Base-by-base conservation (phyloP, 2,888 invertebrate genomes). In the Hybos culiciformis region DNA sequence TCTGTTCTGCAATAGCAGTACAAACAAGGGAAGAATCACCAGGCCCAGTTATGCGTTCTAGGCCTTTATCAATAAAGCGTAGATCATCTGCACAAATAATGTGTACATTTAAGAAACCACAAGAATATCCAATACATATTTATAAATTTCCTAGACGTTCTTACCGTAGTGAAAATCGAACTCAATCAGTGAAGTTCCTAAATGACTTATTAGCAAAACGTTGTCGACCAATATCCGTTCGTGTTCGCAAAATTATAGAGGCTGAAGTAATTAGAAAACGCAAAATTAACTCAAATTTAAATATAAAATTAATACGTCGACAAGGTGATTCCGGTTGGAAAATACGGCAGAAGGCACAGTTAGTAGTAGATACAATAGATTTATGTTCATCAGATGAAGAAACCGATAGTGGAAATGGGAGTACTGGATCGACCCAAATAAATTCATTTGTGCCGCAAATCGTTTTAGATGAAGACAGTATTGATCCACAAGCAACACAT, bases 301-400 rank as follows among this genome's bases (percentile, higher is more conserved):
- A 60, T 49, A 63, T 62, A 43, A 62, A 62, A 53, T 51, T 63
- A 42, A 63, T 61, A 41, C 61, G 63, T 41, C 61, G 62, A 46
- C 56, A 57, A 47, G 54, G 56, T 17, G 61, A 58, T 46, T 60
- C 60, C 31, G 61, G 59, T 47, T 63, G 63, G 62, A 59, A 62
- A 47, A 63, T 63, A 19, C 37, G 33, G 18, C 34, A 23, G 24
- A 15, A 40, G 11, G 20, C 19, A 21, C 36, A 63, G 49, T 58
- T 61, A 23, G 56, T 65, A 64, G 72, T 75, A 56, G 67, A 67
- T 50, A 73, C 75, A 58, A 78, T 80, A 52, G 77, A 80, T 58
- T 69, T 80, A 56, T 80, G 79, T 60, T 78, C 71, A 7, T 71
- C 80, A 2, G 79, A 78, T 45, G 79, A 79, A 52, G 79, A 80